Percentiles rank a stretch among this genome's conserved stretches.
These are phyloP conservation scores for Pyrgus malvae DNA, from an alignment of 2,888 invertebrate species.

Conservation along the genomic window DNA sequence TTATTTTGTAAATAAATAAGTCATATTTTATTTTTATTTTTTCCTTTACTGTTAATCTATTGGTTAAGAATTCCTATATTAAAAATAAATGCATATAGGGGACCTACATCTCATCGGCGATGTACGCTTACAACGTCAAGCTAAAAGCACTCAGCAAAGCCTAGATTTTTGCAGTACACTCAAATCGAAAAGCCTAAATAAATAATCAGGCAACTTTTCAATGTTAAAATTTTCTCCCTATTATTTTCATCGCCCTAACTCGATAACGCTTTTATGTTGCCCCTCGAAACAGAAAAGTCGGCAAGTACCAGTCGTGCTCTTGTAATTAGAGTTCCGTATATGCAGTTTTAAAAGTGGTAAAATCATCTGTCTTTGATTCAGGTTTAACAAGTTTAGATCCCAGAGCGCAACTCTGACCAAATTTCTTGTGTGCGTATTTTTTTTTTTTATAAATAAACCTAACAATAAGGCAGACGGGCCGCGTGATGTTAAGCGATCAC, in stretches of 20 bases:
- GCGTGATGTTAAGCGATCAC: no score
- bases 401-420: no score
- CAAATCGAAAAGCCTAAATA: constrained; percentile 55
- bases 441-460: no score
- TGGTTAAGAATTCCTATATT: no score
- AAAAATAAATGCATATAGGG: constrained; percentile 19
- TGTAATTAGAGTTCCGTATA: constrained; percentile 5
- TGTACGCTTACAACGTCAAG: constrained; percentile 2
- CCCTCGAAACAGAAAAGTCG: constrained; percentile 41
- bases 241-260: constrained; percentile 65
- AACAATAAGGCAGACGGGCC: no score
- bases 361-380: no score
- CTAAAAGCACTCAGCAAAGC: constrained; percentile 17
- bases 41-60: background rate
- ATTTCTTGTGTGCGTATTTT: no score
- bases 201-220: constrained; percentile 66
- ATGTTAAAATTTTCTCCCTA: constrained; percentile 65
- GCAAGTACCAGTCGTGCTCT: background rate
- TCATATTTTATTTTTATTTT: no score
- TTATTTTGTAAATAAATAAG: no score
- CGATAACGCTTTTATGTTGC: constrained; percentile 73
- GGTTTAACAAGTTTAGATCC: no score
- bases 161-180: constrained; percentile 39
- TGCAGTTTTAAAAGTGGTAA: background rate
- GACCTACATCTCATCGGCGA: constrained; percentile 19